Conservation (phyloP, 1,140 invertebrate species). For the Diprion similis region DNA sequence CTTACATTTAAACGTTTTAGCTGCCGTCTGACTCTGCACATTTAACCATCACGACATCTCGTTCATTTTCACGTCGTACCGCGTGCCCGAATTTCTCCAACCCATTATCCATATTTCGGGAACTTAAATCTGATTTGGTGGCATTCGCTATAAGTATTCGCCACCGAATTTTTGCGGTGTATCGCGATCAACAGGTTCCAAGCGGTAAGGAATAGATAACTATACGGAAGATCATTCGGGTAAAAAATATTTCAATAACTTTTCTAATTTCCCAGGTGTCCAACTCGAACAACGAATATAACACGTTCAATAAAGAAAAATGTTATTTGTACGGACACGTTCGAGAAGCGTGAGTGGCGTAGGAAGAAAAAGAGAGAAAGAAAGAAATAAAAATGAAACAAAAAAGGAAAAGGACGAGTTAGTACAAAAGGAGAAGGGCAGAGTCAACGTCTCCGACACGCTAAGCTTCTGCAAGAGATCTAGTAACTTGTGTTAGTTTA, state of each 20-base stretch:
- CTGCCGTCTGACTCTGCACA: neutral
- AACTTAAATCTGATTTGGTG: too few species aligned
- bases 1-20: constrained; percentile 24
- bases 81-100: too few species aligned
- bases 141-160: too few species aligned
- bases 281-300: neutral
- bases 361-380: neutral
- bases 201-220: too few species aligned
- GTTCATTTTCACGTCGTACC: too few species aligned
- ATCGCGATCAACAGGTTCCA: too few species aligned
- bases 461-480: neutral
- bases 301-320: neutral
- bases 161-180: too few species aligned
- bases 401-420: neutral
- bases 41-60: neutral
- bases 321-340: neutral
- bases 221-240: too few species aligned
- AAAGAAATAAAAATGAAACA: neutral
- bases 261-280: constrained; percentile 50
- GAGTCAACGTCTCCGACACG: neutral
- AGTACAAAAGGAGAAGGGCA: neutral
- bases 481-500: neutral
- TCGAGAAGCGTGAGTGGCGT: neutral
- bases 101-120: too few species aligned
- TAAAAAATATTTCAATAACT: constrained; percentile 41